Base-by-base conservation (phyloP, 2,888 invertebrate genomes). In the Cetonia aurata region DNA sequence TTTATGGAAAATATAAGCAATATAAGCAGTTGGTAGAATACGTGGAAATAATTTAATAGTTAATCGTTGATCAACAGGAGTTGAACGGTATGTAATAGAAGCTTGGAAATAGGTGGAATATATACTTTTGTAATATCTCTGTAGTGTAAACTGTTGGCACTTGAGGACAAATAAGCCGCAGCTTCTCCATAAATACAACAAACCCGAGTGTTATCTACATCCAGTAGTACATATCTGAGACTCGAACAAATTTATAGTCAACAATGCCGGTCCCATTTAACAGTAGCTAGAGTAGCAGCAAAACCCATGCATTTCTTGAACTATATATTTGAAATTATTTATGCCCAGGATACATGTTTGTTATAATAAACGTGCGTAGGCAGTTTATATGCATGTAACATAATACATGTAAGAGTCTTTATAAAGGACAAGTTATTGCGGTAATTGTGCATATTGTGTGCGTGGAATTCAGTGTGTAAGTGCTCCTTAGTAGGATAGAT, bases 391-490 rank as follows among this genome's bases (percentile, higher is more conserved):
- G 62, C 50, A 65, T 50, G 62, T 65, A 65, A 65, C 62, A 65
- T 65, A 65, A 65, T 65, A 65, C 62, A 65, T 65, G 62, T 52
- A 65, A 65, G 62, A 65, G 62, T 50, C 62, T 62, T 62, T 65
- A 65, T 65, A 65, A 65, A 65, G 62, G 50, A 65, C 52, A 65
- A 65, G 50, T 65, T 65, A 52, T 65, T 65, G 62, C 52, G 50
- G 62, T 65, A 65, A 65, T 65, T 65, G 62, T 50, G 62, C 62
- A 65, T 65, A 65, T 65, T 65, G 62, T 65, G 62, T 52, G 62
- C 62, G 62, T 65, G 62, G 62, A 65, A 65, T 65, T 65, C 62
- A 65, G 62, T 65, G 62, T 65, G 62, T 65, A 65, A 65, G 62
- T 65, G 62, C 62, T 50, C 62, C 62, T 62, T 65, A 65, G 62